Percentiles rank a stretch among this genome's conserved stretches.
phyloP scores from a whole-genome alignment of 2,113 vertebrate genomes.

The Anguilla japonica region DNA sequence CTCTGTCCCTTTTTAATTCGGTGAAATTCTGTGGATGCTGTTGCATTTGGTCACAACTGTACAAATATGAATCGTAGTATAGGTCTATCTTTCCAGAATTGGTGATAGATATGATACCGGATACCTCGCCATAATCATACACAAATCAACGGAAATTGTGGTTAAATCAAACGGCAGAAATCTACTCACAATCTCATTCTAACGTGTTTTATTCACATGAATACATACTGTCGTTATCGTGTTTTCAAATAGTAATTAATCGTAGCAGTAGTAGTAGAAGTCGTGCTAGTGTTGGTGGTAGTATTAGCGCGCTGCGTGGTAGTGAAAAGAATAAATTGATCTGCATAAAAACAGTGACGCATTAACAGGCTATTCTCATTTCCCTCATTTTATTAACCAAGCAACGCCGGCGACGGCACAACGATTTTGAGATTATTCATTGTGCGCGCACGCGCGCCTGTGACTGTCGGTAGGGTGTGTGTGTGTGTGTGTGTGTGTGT shows the following conservation, averaged over 20 bases:
- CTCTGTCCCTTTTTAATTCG: no score
- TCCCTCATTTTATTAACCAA: conserved; percentile 23
- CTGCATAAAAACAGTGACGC: conserved; percentile 1
- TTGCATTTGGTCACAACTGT: no score
- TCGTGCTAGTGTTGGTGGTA: neutral
- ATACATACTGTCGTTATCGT: neutral
- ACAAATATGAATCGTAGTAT: no score
- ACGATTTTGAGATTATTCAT: neutral
- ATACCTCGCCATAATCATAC: no score
- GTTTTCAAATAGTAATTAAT: neutral
- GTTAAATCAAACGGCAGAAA: neutral
- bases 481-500: conserved; percentile 27
- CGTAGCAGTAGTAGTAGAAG: neutral
- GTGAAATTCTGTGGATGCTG: no score
- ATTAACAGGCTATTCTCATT: neutral
- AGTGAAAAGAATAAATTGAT: neutral
- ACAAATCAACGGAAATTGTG: no score
- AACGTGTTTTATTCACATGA: neutral
- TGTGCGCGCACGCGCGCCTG: neutral
- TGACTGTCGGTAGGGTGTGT: conserved; percentile 4
- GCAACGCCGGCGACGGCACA: conserved; percentile 5
- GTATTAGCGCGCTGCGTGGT: neutral
- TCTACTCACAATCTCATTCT: neutral
- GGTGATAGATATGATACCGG: no score
- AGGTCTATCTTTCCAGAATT: no score